A percentile compares a stretch with the other conserved stretches of the same genome.
Evolutionary conservation across 2,888 invertebrate species (phyloP).

Genomic region (Heliconius erato): DNA sequence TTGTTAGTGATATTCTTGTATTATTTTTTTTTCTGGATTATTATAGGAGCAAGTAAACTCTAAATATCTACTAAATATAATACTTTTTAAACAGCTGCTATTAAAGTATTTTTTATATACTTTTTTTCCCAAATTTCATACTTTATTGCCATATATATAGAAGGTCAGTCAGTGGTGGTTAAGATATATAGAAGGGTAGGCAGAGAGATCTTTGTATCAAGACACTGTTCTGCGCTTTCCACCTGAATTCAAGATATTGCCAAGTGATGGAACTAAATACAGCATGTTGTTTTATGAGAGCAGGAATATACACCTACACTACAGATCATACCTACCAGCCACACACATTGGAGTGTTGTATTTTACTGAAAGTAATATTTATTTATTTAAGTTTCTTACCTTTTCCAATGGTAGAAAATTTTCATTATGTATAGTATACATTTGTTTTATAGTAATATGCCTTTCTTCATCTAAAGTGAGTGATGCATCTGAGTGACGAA

Average conservation of each 20-base stretch:
- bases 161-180: too few relatives aligned
- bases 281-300: too few relatives aligned
- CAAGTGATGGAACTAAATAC: too few relatives aligned
- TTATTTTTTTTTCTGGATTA: not conserved
- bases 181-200: too few relatives aligned
- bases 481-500: constrained; percentile 90
- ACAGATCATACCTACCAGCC: not conserved
- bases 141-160: too few relatives aligned
- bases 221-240: too few relatives aligned
- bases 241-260: too few relatives aligned
- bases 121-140: too few relatives aligned
- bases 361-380: not conserved
- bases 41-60: not conserved
- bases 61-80: not conserved
- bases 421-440: constrained; percentile 88
- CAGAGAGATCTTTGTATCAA: too few relatives aligned
- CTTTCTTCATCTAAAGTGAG: constrained; percentile 85
- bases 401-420: constrained; percentile 86
- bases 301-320: too few relatives aligned
- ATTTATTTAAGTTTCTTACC: constrained; percentile 58
- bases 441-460: constrained; percentile 84
- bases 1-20: not conserved
- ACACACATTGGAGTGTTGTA: not conserved
- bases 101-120: too few relatives aligned
- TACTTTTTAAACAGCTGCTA: too few relatives aligned